Conservation (phyloP, 2,113 vertebrate genomes). For the Anas platyrhynchos region DNA sequence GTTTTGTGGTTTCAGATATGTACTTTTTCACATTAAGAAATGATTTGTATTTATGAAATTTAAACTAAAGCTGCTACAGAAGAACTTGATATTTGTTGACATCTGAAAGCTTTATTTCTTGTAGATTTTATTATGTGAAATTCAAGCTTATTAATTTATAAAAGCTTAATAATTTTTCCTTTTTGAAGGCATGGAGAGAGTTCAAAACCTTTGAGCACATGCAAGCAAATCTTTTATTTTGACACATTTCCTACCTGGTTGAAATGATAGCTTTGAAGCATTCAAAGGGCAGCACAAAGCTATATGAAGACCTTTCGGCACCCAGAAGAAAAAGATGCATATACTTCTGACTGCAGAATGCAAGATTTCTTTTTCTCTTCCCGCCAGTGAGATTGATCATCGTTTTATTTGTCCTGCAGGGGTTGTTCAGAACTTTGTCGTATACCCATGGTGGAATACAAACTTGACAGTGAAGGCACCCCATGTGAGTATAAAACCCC, state of each 20-base stretch:
- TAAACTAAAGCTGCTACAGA: neutral
- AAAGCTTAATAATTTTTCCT: neutral
- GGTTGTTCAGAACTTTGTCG: constrained; percentile 97
- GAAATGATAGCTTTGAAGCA: neutral
- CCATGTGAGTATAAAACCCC: constrained; percentile 98
- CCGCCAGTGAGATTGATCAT: neutral
- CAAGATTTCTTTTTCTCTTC: neutral
- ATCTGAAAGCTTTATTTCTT: neutral
- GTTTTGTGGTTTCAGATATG: neutral
- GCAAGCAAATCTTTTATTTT: neutral
- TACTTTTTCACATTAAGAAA: neutral
- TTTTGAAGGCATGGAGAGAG: neutral
- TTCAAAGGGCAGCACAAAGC: neutral
- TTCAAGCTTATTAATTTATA: neutral
- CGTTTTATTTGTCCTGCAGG: constrained; percentile 68
- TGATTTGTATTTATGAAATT: neutral
- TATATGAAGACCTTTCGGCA: neutral
- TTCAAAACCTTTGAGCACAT: neutral
- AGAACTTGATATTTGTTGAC: neutral
- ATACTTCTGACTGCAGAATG: neutral
- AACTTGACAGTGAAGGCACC: constrained; percentile 95
- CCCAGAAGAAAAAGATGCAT: neutral
- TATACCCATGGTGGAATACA: constrained; percentile 98
- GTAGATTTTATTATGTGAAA: neutral
- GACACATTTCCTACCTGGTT: neutral